Percentiles rank a stretch among this genome's conserved stretches.
phyloP scores from a whole-genome alignment of 2,113 vertebrate genomes.

The Istiophorus platypterus region DNA sequence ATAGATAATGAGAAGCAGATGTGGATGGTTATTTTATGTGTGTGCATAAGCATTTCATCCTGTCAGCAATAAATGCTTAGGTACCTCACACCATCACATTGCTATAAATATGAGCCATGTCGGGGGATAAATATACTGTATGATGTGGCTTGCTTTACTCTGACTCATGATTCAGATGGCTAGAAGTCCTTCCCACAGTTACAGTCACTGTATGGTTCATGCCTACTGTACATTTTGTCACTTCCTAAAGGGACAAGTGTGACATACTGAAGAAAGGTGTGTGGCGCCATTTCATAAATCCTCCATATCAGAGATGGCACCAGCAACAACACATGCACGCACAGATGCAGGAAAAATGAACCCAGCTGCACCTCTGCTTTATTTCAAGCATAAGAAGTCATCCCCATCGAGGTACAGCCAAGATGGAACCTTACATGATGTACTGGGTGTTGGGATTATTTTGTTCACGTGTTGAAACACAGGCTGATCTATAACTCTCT shows the following conservation, averaged over 20 bases:
- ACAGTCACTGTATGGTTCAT: constrained; percentile 35
- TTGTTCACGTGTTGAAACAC: constrained; percentile 55
- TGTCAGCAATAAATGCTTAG: constrained; percentile 44
- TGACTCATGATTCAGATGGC: constrained; percentile 26
- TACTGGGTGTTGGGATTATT: constrained; percentile 53
- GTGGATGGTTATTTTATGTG: constrained; percentile 29
- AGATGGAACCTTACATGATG: constrained; percentile 36
- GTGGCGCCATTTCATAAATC: constrained; percentile 23
- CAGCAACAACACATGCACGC: background rate
- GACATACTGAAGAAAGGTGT: constrained; percentile 36
- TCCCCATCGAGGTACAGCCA: background rate
- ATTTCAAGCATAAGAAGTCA: constrained; percentile 29
- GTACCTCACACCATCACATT: constrained; percentile 28
- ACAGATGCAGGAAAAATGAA: background rate
- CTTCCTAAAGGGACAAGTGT: constrained; percentile 47
- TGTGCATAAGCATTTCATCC: constrained; percentile 9
- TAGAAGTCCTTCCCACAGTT: constrained; percentile 22
- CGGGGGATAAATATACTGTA: constrained; percentile 50
- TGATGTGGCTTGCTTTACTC: constrained; percentile 30
- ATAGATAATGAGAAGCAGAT: constrained; percentile 26
- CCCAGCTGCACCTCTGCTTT: constrained; percentile 5
- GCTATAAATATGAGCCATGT: constrained; percentile 42
- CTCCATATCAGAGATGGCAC: background rate
- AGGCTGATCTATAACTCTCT: constrained; percentile 59
- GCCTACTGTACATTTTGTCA: constrained; percentile 61